Percentiles rank a stretch among this genome's conserved stretches.
phyloP scores from a whole-genome alignment of 2,888 invertebrate species.

The Lycophotia porphyrea region DNA sequence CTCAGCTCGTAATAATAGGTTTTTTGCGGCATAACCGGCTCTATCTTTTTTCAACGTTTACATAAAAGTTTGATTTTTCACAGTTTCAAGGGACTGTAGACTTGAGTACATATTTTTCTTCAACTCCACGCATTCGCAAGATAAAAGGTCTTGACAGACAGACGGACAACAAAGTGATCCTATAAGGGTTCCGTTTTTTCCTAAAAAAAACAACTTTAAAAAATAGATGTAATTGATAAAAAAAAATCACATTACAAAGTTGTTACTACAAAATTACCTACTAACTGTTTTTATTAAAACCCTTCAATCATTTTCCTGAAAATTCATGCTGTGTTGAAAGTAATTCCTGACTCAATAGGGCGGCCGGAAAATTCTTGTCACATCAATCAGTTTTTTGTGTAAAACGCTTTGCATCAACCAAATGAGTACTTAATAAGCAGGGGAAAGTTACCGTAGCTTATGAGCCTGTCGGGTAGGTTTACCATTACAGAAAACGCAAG shows the following conservation, averaged over 20 bases:
- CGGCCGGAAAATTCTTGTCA: conserved; percentile 71
- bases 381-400: conserved; percentile 79
- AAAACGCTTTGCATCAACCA: conserved; percentile 78
- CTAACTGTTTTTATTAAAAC: conserved; percentile 28
- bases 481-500: not conserved
- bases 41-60: no score
- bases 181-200: no score
- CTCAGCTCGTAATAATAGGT: no score
- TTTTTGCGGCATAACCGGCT: no score
- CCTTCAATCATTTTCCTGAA: conserved; percentile 30
- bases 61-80: no score
- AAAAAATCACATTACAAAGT: conserved; percentile 8
- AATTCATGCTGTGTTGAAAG: conserved; percentile 58
- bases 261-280: conserved; percentile 35
- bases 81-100: no score
- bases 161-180: no score
- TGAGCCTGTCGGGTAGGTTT: not conserved
- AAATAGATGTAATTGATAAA: not conserved
- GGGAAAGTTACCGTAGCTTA: conserved; percentile 15
- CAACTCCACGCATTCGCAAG: no score
- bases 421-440: conserved; percentile 66
- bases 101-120: no score
- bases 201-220: not conserved
- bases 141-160: no score
- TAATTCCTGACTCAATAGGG: conserved; percentile 51